phyloP scores from a whole-genome alignment of 2,888 invertebrate genomes.

The Drosophila atroscutellata region DNA sequence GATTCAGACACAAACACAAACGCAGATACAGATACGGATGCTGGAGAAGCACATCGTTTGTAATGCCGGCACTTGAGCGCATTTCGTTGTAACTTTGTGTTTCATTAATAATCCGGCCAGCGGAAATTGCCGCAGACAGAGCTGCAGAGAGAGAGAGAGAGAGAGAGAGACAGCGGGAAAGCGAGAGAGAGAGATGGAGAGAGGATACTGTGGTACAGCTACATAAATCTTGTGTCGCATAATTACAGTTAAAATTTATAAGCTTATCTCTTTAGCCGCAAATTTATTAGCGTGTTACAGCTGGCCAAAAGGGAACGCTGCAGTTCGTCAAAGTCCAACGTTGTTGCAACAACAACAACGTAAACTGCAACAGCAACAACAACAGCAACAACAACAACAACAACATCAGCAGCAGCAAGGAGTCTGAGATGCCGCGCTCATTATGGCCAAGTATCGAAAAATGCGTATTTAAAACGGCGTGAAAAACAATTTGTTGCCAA shows the following conservation, averaged over 20 bases:
- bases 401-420: not conserved
- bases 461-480: slow-evolving; percentile 82
- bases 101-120: slow-evolving; percentile 72
- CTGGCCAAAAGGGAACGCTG: slow-evolving; percentile 35
- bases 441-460: slow-evolving; percentile 79
- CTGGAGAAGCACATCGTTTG: slow-evolving; percentile 32
- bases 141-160: slow-evolving; percentile 1
- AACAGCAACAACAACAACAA: not conserved
- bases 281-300: slow-evolving; percentile 78
- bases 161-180: not conserved
- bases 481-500: slow-evolving; percentile 83
- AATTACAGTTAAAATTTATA: slow-evolving; percentile 82
- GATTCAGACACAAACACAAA: slow-evolving; percentile 1
- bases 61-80: slow-evolving; percentile 62
- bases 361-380: not conserved
- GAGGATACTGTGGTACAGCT: slow-evolving; percentile 26
- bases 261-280: slow-evolving; percentile 82
- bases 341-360: slow-evolving; percentile 46
- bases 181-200: slow-evolving; percentile 2
- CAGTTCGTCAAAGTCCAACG: slow-evolving; percentile 73
- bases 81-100: slow-evolving; percentile 77
- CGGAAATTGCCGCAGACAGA: slow-evolving; percentile 1
- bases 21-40: slow-evolving; percentile 29
- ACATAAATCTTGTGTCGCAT: slow-evolving; percentile 81
- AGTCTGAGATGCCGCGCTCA: slow-evolving; percentile 51